Evolutionary conservation across 2,888 invertebrate genomes (phyloP).

Genomic region (Neria commutata): DNA sequence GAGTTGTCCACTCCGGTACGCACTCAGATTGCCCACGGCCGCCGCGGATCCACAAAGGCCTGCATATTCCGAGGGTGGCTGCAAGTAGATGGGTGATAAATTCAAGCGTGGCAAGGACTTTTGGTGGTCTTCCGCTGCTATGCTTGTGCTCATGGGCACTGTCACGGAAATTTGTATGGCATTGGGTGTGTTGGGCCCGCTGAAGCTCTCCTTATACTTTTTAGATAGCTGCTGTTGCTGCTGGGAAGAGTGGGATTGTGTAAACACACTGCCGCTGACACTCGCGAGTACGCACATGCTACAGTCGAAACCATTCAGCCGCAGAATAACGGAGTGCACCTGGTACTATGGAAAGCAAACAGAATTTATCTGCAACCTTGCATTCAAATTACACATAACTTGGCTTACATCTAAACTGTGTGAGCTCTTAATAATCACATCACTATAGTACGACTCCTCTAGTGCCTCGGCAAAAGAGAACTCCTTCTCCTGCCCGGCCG

Average conservation of each 20-base stretch:
- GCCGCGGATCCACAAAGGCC: conserved; percentile 3
- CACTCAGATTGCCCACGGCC: conserved; percentile 20
- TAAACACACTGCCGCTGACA: background rate
- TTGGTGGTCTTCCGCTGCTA: conserved; percentile 35
- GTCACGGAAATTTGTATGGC: conserved; percentile 50
- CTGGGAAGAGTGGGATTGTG: background rate
- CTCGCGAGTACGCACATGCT: conserved; percentile 62
- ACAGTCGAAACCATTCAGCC: conserved; percentile 65
- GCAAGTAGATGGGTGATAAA: conserved; percentile 51
- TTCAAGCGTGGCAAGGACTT: conserved; percentile 46
- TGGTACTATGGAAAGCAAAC: conserved; percentile 59
- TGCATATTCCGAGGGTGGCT: conserved; percentile 44
- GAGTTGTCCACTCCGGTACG: conserved; percentile 42
- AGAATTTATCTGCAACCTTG: no score
- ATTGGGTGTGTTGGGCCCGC: conserved; percentile 38
- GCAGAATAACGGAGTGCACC: conserved; percentile 67
- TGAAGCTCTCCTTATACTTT: conserved; percentile 27
- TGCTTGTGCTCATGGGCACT: conserved; percentile 24
- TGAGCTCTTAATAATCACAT: conserved; percentile 60
- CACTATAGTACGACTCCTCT: conserved; percentile 71
- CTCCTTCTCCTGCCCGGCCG: conserved; percentile 64
- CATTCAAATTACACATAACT: background rate
- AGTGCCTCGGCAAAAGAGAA: conserved; percentile 71
- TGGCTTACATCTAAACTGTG: conserved; percentile 45
- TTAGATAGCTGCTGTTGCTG: background rate